Evolutionary conservation across 2,113 vertebrate species (phyloP).

Genomic region (Leucosticte australis): DNA sequence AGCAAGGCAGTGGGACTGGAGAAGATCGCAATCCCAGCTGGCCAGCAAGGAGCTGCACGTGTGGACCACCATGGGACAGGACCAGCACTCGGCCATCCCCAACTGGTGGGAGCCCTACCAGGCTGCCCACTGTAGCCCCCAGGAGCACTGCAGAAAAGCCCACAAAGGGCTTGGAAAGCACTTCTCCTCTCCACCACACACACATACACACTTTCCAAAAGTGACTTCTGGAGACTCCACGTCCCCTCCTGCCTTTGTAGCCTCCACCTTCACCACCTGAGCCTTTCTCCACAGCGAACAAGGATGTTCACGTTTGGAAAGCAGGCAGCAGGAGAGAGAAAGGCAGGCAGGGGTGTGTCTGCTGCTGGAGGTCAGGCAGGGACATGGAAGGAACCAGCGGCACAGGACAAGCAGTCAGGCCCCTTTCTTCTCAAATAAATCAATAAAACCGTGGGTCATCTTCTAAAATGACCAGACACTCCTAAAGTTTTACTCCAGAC

Average conservation of each 20-base stretch:
- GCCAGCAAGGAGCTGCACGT: not conserved
- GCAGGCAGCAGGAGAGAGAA: not conserved
- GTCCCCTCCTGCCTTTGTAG: not conserved
- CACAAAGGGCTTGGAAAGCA: not conserved
- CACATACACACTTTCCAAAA: not conserved
- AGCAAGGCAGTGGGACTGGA: not conserved
- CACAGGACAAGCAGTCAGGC: not conserved
- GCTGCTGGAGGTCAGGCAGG: not conserved
- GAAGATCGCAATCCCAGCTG: not conserved
- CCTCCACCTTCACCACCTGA: not conserved
- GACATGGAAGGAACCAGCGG: not conserved
- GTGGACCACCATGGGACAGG: fast-evolving
- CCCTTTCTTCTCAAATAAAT: not conserved
- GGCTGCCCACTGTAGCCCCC: not conserved
- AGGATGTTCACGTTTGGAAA: not conserved
- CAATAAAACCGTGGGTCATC: not conserved
- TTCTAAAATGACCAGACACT: not conserved
- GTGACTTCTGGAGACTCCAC: not conserved
- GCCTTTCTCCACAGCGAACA: fast-evolving
- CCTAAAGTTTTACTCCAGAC: not conserved
- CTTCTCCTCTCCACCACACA: not conserved
- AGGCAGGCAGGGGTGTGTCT: not conserved
- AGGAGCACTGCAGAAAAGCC: not conserved
- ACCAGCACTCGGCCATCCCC: fast-evolving
- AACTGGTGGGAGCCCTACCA: not conserved